phyloP scores from a whole-genome alignment of 1,140 invertebrate genomes.

The Bombus turneri region DNA sequence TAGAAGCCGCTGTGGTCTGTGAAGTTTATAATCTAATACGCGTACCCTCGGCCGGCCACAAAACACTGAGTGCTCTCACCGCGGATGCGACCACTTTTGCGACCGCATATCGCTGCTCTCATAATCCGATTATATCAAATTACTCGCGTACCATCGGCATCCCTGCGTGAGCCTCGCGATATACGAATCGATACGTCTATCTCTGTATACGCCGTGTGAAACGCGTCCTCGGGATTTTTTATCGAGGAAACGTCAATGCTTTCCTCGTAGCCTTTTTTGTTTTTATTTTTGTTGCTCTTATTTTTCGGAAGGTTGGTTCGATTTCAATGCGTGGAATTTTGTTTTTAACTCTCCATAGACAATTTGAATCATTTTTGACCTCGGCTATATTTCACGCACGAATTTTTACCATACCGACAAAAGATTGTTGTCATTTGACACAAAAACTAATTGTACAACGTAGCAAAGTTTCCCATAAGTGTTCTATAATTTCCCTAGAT shows the following conservation, averaged over 20 bases:
- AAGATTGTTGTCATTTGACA: no score
- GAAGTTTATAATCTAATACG: constrained; percentile 82
- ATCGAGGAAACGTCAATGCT: constrained; percentile 32
- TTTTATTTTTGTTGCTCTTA: not conserved
- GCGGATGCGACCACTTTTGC: constrained; percentile 76
- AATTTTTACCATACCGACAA: no score
- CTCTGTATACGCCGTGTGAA: constrained; percentile 19
- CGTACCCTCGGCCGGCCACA: constrained; percentile 69
- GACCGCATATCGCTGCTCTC: constrained; percentile 73
- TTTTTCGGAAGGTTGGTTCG: not conserved
- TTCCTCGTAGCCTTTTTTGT: not conserved
- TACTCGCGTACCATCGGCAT: constrained; percentile 72
- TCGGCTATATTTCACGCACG: no score
- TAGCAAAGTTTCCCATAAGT: no score
- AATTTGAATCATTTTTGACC: no score
- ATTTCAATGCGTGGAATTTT: no score
- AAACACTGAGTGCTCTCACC: constrained; percentile 79
- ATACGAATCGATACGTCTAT: constrained; percentile 61
- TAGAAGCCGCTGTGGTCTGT: constrained; percentile 74
- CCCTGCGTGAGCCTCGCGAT: constrained; percentile 20
- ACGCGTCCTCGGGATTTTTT: constrained; percentile 41
- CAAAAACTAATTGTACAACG: no score
- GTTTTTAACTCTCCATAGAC: no score
- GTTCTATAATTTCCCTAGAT: no score
- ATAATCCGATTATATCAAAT: constrained; percentile 81